Base-by-base conservation (phyloP, 2,797 vertebrate genomes). In the Phrynocephalus forsythii region DNA sequence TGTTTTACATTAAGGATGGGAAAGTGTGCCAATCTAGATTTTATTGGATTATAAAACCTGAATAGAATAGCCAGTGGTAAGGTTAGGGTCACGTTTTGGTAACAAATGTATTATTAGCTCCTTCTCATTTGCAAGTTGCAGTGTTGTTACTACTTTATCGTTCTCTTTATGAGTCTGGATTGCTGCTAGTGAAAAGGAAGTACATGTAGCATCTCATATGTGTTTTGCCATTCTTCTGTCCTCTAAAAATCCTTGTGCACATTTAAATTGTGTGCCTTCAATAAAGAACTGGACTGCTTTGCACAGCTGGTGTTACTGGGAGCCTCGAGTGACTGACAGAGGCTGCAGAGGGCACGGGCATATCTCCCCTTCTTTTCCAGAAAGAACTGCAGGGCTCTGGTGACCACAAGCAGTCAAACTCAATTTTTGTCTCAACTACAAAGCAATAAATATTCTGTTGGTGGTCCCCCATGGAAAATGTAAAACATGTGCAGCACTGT, bases 371-470 rank as follows among this genome's bases (percentile, higher is more conserved):
- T 56, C 33, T 81, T 44, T 30, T 33, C 71, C 30, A 66, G 71
- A 80, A 88, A 85, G 60, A 66, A 85, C 83, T 73, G 66, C 60
- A 56, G 52, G 52, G 52, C 52, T 56, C 52, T 56, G 28, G 83
- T 85, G 78, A 85, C 83, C 83, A 76, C 78, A 85, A 85, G 78
- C 63, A 85, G 87, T 88, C 83, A 88, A 85, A 85, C 79, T 75
- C 56, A 81, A 88, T 88, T 88, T 84, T 80, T 88, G 87, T 85
- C 83, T 85, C 60, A 63, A 76, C 78, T 71, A 18, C 87, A 88
- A 76, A 85, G 84, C 87, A 88, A 88, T 88, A 88, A 88, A 88
- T 88, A 88, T 75, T 88, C 71, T 50, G 87, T 85, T 88, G 87
- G 87, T 88, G 87, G 87, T 88, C 87, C 80, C 83, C 48, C 60